A percentile compares a stretch with the other conserved stretches of the same genome.
phyloP scores from a whole-genome alignment of 2,113 vertebrate species.

The Microcebus jonahi region DNA sequence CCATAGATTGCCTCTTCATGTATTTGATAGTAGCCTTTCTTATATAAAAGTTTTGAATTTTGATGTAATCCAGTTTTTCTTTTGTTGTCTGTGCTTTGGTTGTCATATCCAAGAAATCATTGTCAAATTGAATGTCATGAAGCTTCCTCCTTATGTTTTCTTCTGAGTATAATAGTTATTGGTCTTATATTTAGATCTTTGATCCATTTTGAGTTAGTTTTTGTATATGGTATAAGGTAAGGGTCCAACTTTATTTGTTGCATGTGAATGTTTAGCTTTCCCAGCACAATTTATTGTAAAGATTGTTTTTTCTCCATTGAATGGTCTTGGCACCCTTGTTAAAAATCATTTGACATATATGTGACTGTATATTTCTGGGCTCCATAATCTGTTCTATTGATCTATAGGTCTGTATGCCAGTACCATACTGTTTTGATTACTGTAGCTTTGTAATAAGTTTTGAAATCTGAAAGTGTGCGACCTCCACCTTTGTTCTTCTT shows the following conservation, averaged over 20 bases:
- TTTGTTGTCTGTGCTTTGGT: not conserved
- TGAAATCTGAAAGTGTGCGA: no score
- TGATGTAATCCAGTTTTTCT: not conserved
- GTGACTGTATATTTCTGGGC: not conserved
- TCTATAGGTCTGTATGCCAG: not conserved
- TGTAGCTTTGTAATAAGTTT: not conserved
- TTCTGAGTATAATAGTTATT: not conserved
- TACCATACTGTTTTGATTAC: not conserved
- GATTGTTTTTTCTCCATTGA: not conserved
- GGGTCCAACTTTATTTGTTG: not conserved
- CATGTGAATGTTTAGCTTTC: not conserved
- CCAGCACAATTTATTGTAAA: not conserved
- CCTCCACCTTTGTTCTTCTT: no score
- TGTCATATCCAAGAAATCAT: not conserved
- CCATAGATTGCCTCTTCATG: not conserved
- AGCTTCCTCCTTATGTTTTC: not conserved
- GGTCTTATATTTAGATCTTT: not conserved
- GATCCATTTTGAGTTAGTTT: not conserved
- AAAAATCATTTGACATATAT: not conserved
- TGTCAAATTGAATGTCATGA: not conserved
- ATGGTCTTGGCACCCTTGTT: not conserved
- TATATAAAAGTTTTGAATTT: not conserved
- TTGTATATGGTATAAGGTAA: not conserved
- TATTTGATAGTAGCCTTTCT: not conserved
- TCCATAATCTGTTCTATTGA: not conserved